Percentiles rank a stretch among this genome's conserved stretches.
phyloP scores from a whole-genome alignment of 2,113 vertebrate species.

The Indicator indicator region DNA sequence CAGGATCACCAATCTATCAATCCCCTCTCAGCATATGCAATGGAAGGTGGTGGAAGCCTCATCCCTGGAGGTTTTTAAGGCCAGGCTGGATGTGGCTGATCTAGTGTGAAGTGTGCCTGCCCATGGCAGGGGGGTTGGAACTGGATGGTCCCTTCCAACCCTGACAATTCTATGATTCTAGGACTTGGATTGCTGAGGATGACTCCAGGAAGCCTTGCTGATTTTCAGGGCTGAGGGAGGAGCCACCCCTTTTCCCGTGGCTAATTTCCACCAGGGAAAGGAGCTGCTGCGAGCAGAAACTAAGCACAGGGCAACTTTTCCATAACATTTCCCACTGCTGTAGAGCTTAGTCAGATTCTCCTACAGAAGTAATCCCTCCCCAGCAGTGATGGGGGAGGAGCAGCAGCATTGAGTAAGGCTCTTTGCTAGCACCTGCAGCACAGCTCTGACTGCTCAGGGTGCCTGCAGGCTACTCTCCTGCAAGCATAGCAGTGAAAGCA shows the following conservation, averaged over 20 bases:
- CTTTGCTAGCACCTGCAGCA: not conserved
- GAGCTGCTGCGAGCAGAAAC: not conserved
- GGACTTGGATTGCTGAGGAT: not conserved
- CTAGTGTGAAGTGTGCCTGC: too few relatives aligned
- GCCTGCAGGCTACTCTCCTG: not conserved
- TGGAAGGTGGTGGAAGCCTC: too few relatives aligned
- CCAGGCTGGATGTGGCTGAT: too few relatives aligned
- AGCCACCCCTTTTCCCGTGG: accelerated
- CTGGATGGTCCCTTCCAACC: too few relatives aligned
- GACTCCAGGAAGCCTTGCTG: not conserved
- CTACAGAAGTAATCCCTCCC: not conserved
- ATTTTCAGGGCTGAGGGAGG: not conserved
- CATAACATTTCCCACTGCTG: accelerated
- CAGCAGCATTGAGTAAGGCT: not conserved
- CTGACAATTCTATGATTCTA: too few relatives aligned
- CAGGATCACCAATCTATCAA: not conserved
- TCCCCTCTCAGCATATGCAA: not conserved
- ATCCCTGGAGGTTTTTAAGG: too few relatives aligned
- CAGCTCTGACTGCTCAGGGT: not conserved
- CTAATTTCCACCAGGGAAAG: not conserved
- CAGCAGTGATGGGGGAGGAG: not conserved
- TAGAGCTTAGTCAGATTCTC: too few relatives aligned
- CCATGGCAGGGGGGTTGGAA: too few relatives aligned
- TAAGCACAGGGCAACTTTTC: not conserved
- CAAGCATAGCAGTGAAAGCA: not conserved